Evolutionary conservation across 2,797 vertebrate species (phyloP).

Genomic region (Chaetodon trifasciatus): DNA sequence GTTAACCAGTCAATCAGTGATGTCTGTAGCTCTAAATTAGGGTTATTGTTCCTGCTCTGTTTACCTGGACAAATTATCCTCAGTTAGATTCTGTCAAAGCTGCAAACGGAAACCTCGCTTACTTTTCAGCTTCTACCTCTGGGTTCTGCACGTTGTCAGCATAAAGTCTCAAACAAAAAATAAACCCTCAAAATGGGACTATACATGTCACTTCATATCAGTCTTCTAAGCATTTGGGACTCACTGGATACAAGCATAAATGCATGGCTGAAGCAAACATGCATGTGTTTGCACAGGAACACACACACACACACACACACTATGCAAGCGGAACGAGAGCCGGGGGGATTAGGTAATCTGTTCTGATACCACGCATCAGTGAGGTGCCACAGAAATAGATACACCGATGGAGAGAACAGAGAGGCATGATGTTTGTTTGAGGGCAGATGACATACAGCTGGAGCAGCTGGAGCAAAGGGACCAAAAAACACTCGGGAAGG

Average conservation of each 20-base stretch:
- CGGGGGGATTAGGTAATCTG: constrained; percentile 73
- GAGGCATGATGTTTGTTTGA: constrained; percentile 54
- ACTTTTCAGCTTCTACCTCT: background rate
- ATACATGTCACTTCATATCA: background rate
- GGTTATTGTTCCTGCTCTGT: constrained; percentile 1
- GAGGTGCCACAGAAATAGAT: constrained; percentile 74
- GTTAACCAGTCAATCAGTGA: background rate
- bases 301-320: constrained; percentile 14
- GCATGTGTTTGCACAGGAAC: constrained; percentile 23
- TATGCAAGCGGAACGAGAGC: constrained; percentile 29
- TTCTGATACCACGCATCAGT: constrained; percentile 59
- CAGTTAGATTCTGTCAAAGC: constrained; percentile 27
- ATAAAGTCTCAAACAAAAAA: background rate
- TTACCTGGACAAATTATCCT: constrained; percentile 43
- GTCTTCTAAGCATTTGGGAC: background rate
- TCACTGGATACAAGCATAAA: background rate
- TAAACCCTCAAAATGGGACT: background rate
- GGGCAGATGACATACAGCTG: constrained; percentile 50
- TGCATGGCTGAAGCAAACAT: constrained; percentile 18
- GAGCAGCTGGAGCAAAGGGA: constrained; percentile 55
- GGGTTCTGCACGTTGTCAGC: background rate
- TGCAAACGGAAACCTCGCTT: background rate
- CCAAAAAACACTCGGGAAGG: constrained; percentile 14
- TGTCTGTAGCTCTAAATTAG: background rate
- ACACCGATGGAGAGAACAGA: constrained; percentile 49